Percentiles rank a stretch among this genome's conserved stretches.
Conservation (phyloP, 2,888 invertebrate genomes). For the Ischnura elegans region DNA sequence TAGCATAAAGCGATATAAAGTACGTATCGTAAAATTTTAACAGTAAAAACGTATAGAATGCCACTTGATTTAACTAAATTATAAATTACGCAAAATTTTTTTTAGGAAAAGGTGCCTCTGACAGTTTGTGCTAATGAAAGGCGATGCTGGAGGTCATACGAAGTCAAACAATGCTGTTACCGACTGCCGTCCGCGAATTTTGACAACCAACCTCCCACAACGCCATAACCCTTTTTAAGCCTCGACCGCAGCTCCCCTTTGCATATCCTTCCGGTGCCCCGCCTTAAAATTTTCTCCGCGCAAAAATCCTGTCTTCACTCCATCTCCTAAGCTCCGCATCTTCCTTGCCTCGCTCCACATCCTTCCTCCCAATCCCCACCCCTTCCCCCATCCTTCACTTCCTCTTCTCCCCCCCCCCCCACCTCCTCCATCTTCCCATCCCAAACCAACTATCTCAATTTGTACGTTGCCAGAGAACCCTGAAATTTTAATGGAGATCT, state of each 20-base stretch:
- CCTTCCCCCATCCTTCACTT: neutral
- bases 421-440: neutral
- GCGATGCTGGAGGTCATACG: too few species aligned
- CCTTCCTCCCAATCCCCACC: neutral
- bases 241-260: neutral
- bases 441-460: constrained; percentile 72
- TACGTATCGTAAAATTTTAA: too few species aligned
- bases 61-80: too few species aligned
- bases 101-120: too few species aligned
- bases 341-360: neutral
- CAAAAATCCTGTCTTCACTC: neutral
- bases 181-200: too few species aligned
- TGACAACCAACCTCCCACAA: neutral
- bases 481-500: constrained; percentile 74
- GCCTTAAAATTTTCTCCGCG: neutral
- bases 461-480: constrained; percentile 73
- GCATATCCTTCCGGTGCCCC: constrained; percentile 28
- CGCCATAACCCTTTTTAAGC: neutral
- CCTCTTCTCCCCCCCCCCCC: neutral
- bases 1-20: too few species aligned
- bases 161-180: too few species aligned
- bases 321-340: neutral
- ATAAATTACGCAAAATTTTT: too few species aligned
- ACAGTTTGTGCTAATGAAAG: too few species aligned
- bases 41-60: too few species aligned